phyloP scores from a whole-genome alignment of 2,888 invertebrate species.

The Luperina testacea region DNA sequence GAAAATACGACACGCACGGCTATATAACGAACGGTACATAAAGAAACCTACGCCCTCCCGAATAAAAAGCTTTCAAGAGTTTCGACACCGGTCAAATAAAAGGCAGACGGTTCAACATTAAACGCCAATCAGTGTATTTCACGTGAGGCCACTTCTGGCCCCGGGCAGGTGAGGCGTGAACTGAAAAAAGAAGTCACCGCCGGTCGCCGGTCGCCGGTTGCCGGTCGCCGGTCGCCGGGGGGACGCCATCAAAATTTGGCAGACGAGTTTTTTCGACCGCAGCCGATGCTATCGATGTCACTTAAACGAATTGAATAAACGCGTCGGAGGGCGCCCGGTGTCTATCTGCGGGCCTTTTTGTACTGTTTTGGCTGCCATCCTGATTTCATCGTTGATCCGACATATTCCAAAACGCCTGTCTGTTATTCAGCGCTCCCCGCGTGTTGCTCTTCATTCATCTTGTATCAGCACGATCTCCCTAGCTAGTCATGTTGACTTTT shows the following conservation, averaged over 20 bases:
- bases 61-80: conserved; percentile 71
- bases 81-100: conserved; percentile 70
- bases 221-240: conserved; percentile 71
- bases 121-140: conserved; percentile 85
- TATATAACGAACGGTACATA: conserved; percentile 64
- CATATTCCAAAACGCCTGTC: conserved; percentile 69
- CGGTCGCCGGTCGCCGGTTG: conserved; percentile 72
- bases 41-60: conserved; percentile 66
- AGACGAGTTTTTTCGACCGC: conserved; percentile 87
- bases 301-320: conserved; percentile 90
- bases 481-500: conserved; percentile 55
- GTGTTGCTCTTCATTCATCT: conserved; percentile 59
- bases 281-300: conserved; percentile 88
- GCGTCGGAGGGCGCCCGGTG: conserved; percentile 81
- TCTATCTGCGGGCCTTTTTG: conserved; percentile 73
- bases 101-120: conserved; percentile 79
- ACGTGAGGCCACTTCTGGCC: conserved; percentile 80
- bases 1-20: conserved; percentile 52
- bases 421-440: conserved; percentile 58
- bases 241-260: conserved; percentile 82
- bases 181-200: conserved; percentile 83
- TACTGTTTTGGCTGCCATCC: conserved; percentile 64
- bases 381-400: conserved; percentile 66
- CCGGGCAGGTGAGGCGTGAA: conserved; percentile 85
- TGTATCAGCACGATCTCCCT: conserved; percentile 52